A percentile compares a stretch with the other conserved stretches of the same genome.
Conservation (phyloP, 2,113 vertebrate genomes). For the Porphyrio hochstetteri region DNA sequence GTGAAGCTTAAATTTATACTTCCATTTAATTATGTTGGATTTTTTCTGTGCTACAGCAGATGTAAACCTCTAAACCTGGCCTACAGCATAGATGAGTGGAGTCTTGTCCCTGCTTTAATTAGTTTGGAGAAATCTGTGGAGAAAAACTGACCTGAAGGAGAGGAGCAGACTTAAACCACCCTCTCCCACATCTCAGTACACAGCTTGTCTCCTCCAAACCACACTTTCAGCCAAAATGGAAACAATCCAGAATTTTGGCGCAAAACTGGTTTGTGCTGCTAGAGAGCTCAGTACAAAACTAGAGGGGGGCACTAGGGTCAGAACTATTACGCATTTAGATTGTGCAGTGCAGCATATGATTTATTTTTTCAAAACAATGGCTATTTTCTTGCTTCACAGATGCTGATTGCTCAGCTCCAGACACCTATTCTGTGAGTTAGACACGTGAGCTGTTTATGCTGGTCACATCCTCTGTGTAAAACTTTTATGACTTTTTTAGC, state of each 20-base stretch:
- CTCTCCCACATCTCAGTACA: background rate
- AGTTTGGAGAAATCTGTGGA: background rate
- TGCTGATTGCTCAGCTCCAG: background rate
- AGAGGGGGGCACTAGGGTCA: background rate
- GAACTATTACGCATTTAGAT: background rate
- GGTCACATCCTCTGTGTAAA: slow-evolving; percentile 42
- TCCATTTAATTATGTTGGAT: background rate
- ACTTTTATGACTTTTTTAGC: slow-evolving; percentile 10
- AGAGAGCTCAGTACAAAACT: background rate
- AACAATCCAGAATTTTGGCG: background rate
- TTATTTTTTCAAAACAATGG: background rate
- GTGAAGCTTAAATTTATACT: background rate
- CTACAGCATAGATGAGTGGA: background rate
- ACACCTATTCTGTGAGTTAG: background rate
- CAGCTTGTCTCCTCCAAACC: background rate
- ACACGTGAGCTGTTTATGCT: slow-evolving; percentile 8
- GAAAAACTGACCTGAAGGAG: background rate
- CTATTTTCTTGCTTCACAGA: slow-evolving; percentile 5
- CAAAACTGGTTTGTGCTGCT: background rate
- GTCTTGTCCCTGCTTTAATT: background rate
- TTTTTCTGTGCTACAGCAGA: background rate
- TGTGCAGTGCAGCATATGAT: background rate
- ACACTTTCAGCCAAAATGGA: background rate
- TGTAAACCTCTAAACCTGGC: background rate
- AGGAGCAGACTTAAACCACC: background rate